phyloP scores from a whole-genome alignment of 2,888 invertebrate genomes.

The Muschampia plurimacula region DNA sequence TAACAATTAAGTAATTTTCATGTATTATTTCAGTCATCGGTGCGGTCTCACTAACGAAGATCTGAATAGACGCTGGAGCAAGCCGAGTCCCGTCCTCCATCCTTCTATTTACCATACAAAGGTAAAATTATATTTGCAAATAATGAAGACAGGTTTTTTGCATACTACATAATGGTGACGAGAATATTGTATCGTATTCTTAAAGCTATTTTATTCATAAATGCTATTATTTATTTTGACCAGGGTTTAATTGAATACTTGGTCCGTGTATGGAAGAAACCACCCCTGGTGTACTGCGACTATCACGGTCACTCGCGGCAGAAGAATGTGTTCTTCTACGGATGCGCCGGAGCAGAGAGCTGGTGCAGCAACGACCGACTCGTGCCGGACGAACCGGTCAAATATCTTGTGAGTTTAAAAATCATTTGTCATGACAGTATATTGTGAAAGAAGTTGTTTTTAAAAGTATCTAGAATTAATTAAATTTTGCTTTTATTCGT shows the following conservation, averaged over 20 bases:
- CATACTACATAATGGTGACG: not conserved
- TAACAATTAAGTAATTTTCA: not conserved
- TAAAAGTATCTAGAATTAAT: no score
- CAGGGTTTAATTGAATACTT: constrained; percentile 88
- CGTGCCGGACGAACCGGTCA: constrained; percentile 84
- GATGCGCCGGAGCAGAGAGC: constrained; percentile 90
- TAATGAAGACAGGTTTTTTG: not conserved
- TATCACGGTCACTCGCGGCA: constrained; percentile 94
- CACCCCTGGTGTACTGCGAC: constrained; percentile 89
- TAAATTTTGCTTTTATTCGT: no score
- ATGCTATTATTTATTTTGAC: not conserved
- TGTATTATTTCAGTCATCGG: constrained; percentile 88
- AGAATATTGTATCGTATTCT: no score
- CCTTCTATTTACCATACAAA: constrained; percentile 94
- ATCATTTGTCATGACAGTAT: not conserved
- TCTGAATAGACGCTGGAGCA: constrained; percentile 93
- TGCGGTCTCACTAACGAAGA: constrained; percentile 94
- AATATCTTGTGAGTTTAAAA: constrained; percentile 84
- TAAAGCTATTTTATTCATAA: not conserved
- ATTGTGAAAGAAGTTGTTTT: no score
- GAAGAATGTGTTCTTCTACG: constrained; percentile 94
- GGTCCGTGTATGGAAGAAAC: constrained; percentile 85
- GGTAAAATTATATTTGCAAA: constrained; percentile 64
- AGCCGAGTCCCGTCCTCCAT: constrained; percentile 90
- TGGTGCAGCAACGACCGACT: constrained; percentile 88